Base-by-base conservation (phyloP, 1,140 invertebrate genomes). In the Anastrepha ludens region DNA sequence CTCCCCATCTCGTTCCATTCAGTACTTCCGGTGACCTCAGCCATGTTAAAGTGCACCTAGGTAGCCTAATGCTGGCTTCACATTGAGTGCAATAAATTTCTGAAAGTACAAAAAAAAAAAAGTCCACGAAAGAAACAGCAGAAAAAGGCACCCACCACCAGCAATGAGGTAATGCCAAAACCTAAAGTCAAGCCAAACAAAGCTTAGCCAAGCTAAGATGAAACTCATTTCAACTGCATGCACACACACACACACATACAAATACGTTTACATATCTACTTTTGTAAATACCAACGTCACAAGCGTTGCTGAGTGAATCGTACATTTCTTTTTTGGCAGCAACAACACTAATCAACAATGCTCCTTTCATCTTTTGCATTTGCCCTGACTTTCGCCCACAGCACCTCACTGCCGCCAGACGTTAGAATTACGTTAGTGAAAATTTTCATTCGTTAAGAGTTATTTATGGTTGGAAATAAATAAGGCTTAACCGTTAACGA, bases 391-490 rank as follows among this genome's bases (percentile, higher is more conserved):
- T 50, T 9, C 17, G 41, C 8, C 74, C 4, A 17, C 47, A 47
- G 5, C 44, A 20, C 44, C 70, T 11, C 7, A 11, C 74, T 11
- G 41, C 74, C n/a, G 6, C 1, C 1, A 2, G 74, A 11, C n/a
- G 9, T 5, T 4, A 4, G 67, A 11, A 7, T 65, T 17, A 47
- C 47, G 17, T 9, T 58, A 58, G 13, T 62, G 85, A 86, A 86
- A 86, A 86, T 86, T 86, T 62, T 60, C 85, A 44, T 86, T 70
- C 39, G 86, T 70, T 87, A 87, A 87, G 64, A 67, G 41, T 87
- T 65, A 87, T 87, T 87, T 87, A 87, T 87, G 59, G 86, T 67
- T 44, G 86, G 11, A 87, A 87, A 87, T 87, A 87, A 87, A 87
- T 87, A 87, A 87, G 50, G 86, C 86, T 87, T 87, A 87, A 87